Percentiles rank a stretch among this genome's conserved stretches.
phyloP scores from a whole-genome alignment of 2,888 invertebrate species.

The Selenia dentaria region DNA sequence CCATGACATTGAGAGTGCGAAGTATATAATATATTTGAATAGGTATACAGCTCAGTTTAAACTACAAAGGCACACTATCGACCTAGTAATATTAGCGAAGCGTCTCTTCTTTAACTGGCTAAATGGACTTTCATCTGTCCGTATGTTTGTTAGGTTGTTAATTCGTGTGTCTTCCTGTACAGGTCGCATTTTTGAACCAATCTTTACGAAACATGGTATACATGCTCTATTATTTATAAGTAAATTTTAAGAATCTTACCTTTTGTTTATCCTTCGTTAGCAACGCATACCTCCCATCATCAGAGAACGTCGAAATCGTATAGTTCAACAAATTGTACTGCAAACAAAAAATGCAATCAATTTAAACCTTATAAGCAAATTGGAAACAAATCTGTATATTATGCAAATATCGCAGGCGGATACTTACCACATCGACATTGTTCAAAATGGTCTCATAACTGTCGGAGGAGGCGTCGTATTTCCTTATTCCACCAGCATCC shows the following conservation, averaged over 20 bases:
- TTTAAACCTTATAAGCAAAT: not conserved
- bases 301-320: conserved; percentile 56
- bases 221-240: no score
- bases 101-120: no score
- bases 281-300: conserved; percentile 62
- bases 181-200: no score
- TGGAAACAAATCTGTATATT: conserved; percentile 10
- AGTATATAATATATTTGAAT: no score
- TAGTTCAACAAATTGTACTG: conserved; percentile 60
- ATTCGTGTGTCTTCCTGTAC: no score
- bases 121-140: no score
- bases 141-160: no score
- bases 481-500: conserved; percentile 59
- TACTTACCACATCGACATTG: conserved; percentile 61
- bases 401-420: conserved; percentile 17
- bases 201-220: no score
- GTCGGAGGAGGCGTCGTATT: conserved; percentile 54
- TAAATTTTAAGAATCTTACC: conserved; percentile 40
- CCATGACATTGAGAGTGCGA: no score
- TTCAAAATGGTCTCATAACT: conserved; percentile 48
- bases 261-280: conserved; percentile 53
- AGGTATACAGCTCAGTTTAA: no score
- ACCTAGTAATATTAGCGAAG: no score
- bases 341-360: conserved; percentile 30
- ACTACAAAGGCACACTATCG: no score